Conservation (phyloP, 2,888 invertebrate genomes). For the Caenorhabditis wallacei region DNA sequence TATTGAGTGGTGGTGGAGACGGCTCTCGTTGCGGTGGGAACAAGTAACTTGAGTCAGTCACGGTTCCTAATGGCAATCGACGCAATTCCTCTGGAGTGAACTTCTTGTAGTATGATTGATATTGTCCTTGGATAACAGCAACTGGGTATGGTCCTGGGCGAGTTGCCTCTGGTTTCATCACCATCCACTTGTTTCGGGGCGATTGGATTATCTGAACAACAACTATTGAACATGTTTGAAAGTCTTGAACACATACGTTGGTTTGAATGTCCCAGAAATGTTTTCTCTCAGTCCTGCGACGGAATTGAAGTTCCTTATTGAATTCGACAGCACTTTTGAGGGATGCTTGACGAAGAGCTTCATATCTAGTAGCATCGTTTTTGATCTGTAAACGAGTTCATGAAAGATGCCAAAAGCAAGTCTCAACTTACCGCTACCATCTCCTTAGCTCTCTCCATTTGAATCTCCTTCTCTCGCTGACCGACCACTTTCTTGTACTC, state of each 20-base stretch:
- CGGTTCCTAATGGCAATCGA: conserved; percentile 94
- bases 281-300: conserved; percentile 26
- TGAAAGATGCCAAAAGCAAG: too few relatives aligned
- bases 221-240: not conserved
- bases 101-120: conserved; percentile 90
- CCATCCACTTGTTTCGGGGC: conserved; percentile 60
- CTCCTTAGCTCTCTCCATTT: conserved; percentile 84
- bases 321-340: conserved; percentile 40
- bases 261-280: conserved; percentile 63
- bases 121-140: conserved; percentile 95
- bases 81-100: conserved; percentile 92
- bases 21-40: conserved; percentile 74
- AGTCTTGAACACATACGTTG: conserved; percentile 31
- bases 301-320: conserved; percentile 41
- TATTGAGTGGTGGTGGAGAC: conserved; percentile 77
- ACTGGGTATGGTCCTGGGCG: conserved; percentile 88
- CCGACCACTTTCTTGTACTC: conserved; percentile 69
- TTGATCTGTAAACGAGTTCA: conserved; percentile 34
- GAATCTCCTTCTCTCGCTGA: conserved; percentile 83
- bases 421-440: conserved; percentile 83
- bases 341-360: conserved; percentile 34
- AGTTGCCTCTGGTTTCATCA: conserved; percentile 57
- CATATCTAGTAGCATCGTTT: conserved; percentile 36
- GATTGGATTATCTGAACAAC: conserved; percentile 75
- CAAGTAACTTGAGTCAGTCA: conserved; percentile 86